phyloP scores from a whole-genome alignment of 2,888 invertebrate genomes.

The Noctua janthina region DNA sequence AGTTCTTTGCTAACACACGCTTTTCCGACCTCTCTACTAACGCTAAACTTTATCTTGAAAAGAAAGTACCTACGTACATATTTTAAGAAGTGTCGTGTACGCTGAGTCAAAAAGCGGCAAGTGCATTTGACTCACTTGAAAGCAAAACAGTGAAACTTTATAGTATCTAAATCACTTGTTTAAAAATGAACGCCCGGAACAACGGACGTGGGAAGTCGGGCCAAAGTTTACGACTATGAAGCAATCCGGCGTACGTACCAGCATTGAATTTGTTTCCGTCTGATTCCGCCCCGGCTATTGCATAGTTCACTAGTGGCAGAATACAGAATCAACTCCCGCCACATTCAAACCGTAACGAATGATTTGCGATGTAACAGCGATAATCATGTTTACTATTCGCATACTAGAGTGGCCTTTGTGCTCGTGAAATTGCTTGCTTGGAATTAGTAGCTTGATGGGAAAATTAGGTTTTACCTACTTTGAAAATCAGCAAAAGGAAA shows the following conservation, averaged over 20 bases:
- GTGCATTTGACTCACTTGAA: conserved; percentile 64
- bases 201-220: conserved; percentile 78
- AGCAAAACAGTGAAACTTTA: conserved; percentile 72
- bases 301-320: conserved; percentile 81
- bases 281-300: conserved; percentile 78
- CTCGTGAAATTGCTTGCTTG: conserved; percentile 9
- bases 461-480: conserved; percentile 16
- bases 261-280: conserved; percentile 83
- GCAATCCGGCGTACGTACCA: conserved; percentile 74
- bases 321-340: conserved; percentile 78
- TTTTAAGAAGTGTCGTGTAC: conserved; percentile 57
- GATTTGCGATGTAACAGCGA: conserved; percentile 67
- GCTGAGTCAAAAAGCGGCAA: conserved; percentile 58
- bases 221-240: conserved; percentile 82
- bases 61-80: conserved; percentile 55
- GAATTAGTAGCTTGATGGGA: conserved; percentile 2
- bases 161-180: conserved; percentile 82
- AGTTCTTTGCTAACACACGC: conserved; percentile 17
- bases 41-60: conserved; percentile 48
- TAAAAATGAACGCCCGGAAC: conserved; percentile 82
- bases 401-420: conserved; percentile 35
- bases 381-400: conserved; percentile 56
- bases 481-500: not conserved
- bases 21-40: conserved; percentile 29
- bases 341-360: conserved; percentile 74